Evolutionary conservation across 1,140 invertebrate genomes (phyloP), one percentile per base, ranked within the genome.

Genomic region (Megathymus violae): DNA sequence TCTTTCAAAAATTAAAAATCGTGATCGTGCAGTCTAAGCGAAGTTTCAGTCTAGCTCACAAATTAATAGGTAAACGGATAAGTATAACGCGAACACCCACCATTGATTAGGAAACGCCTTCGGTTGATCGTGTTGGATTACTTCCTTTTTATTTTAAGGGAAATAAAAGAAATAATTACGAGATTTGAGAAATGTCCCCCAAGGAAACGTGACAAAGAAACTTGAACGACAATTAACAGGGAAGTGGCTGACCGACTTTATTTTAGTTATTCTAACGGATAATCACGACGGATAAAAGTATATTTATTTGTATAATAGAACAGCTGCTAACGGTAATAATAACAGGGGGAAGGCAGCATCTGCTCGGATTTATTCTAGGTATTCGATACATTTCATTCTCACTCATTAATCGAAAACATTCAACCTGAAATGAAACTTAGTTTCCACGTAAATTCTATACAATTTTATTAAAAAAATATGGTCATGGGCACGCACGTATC

Each of bases 61-160:
- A 56, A 56, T 56, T 56, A 44, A 44, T 58, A 56, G 52, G 52
- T 56, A 56, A 54, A 36, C 50, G 51, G 38, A 52, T 52, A 52
- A 36, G 51, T 56, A 56, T 56, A 56, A 43, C 41, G 51, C 17
- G 19, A 56, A 56, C 52, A 56, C 52, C 22, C 40, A 27, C 52
- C 52, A 56, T 40, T 56, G 52, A 56, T 56, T 56, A 40, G 52
- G 51, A 13, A 56, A 56, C 40, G 52, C 40, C 52, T 31, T 27
- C 52, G 27, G 19, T 43, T 44, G 52, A 56, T 56, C 52, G 36
- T 44, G 52, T 56, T 56, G 52, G 40, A 56, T 56, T 56, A 56
- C 52, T 56, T 56, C 52, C 40, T 15, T 13, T 52, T 52, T 56
- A 44, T 40, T 40, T 56, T 11, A 44, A 56, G 52, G 52, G 44